These are phyloP conservation scores for Syndactyla subalaris DNA, from an alignment of 2,797 vertebrate species.

Conservation along the genomic window DNA sequence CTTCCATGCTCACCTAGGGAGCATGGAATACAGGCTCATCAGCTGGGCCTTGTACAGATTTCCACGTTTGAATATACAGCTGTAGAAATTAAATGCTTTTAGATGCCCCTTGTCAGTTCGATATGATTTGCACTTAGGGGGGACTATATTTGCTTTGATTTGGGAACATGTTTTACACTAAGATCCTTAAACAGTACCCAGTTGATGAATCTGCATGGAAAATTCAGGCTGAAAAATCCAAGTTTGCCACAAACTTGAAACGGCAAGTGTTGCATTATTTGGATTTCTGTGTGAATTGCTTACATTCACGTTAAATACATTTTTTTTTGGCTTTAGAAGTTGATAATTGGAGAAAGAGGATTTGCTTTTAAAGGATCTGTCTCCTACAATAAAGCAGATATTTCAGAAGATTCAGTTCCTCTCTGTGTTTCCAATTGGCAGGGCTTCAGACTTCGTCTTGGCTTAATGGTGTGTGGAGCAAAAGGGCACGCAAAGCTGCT, in stretches of 20 bases:
- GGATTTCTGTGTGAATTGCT: constrained; percentile 2
- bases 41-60: background rate
- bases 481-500: constrained; percentile 13
- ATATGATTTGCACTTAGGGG: background rate
- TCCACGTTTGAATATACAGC: background rate
- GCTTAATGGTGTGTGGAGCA: background rate
- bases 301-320: background rate
- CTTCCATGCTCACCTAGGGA: background rate
- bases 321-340: background rate
- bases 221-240: background rate
- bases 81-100: background rate
- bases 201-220: background rate
- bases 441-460: background rate
- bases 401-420: background rate
- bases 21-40: background rate
- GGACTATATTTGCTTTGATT: background rate
- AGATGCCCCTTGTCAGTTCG: accelerated
- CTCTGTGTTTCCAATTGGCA: constrained; percentile 1
- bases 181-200: background rate
- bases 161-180: background rate
- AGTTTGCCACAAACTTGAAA: background rate
- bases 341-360: background rate
- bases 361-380: background rate
- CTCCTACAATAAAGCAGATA: background rate
- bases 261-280: background rate